Conservation (phyloP, 1,140 invertebrate genomes). For the Psilanteris sp. region DNA sequence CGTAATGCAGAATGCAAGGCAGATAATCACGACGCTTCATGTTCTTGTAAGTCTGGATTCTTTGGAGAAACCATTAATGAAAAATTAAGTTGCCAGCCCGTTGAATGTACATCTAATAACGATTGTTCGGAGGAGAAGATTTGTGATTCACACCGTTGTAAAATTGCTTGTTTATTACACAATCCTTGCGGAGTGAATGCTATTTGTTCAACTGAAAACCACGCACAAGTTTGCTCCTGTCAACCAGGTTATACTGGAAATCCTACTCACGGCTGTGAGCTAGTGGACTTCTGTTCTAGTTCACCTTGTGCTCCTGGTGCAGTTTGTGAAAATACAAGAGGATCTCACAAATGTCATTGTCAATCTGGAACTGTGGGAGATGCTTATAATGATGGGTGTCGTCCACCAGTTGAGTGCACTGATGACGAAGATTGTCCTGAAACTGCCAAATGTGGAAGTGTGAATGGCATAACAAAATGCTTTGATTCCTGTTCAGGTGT, state of each 20-base stretch:
- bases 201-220: conserved; percentile 89
- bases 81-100: conserved; percentile 86
- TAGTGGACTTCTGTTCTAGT: conserved; percentile 89
- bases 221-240: conserved; percentile 87
- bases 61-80: conserved; percentile 88
- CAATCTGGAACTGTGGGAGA: conserved; percentile 89
- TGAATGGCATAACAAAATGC: conserved; percentile 87
- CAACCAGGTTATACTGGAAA: conserved; percentile 92
- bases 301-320: conserved; percentile 91
- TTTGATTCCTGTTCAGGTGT: conserved; percentile 87
- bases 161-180: conserved; percentile 89
- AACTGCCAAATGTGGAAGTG: conserved; percentile 86
- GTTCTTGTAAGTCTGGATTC: conserved; percentile 88
- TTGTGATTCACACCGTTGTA: conserved; percentile 89
- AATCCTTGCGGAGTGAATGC: conserved; percentile 92
- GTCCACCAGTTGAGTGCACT: conserved; percentile 87
- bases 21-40: conserved; percentile 85
- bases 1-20: conserved; percentile 88
- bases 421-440: conserved; percentile 88
- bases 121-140: conserved; percentile 91
- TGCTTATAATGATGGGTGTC: conserved; percentile 89
- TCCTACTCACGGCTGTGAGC: conserved; percentile 84
- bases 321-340: conserved; percentile 89
- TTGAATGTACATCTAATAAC: conserved; percentile 86
- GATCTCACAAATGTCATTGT: conserved; percentile 90